Conservation (phyloP, 2,113 vertebrate genomes). For the Maccullochella peelii region DNA sequence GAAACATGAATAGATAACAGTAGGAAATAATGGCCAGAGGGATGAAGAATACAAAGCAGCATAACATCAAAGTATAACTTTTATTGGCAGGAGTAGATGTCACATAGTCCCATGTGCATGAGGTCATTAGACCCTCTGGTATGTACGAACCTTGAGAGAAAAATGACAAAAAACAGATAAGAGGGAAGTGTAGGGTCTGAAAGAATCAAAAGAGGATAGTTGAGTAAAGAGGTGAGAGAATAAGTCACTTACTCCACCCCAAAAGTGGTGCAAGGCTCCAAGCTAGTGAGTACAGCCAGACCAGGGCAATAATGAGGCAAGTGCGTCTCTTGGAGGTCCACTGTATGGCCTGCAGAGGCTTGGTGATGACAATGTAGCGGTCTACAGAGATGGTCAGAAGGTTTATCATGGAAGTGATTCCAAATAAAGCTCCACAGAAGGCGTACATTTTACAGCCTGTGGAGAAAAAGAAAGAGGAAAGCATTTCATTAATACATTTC, state of each 20-base stretch:
- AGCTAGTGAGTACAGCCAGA: constrained; percentile 93
- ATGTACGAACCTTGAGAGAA: constrained; percentile 89
- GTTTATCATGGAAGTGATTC: constrained; percentile 96
- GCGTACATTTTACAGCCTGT: constrained; percentile 94
- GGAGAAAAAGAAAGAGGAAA: constrained; percentile 10
- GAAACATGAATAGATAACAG: constrained; percentile 95
- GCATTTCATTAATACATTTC: not conserved
- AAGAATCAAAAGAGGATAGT: not conserved
- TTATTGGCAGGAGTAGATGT: constrained; percentile 91
- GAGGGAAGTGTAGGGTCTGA: not conserved
- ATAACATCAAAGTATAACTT: constrained; percentile 93
- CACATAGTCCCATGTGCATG: constrained; percentile 95
- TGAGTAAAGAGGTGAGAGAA: not conserved
- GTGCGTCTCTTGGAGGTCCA: constrained; percentile 89
- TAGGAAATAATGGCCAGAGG: constrained; percentile 91
- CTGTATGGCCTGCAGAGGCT: constrained; percentile 88
- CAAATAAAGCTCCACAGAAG: constrained; percentile 95
- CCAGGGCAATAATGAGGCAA: constrained; percentile 84
- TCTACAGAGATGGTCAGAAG: constrained; percentile 92
- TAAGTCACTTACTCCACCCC: constrained; percentile 92
- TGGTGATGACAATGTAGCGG: constrained; percentile 95
- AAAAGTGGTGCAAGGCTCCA: constrained; percentile 96
- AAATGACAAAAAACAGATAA: not conserved
- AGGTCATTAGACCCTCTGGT: constrained; percentile 94
- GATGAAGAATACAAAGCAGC: constrained; percentile 95